These are phyloP conservation scores for Oreocharis arfaki DNA, from an alignment of 2,113 vertebrate genomes.

Conservation along the genomic window DNA sequence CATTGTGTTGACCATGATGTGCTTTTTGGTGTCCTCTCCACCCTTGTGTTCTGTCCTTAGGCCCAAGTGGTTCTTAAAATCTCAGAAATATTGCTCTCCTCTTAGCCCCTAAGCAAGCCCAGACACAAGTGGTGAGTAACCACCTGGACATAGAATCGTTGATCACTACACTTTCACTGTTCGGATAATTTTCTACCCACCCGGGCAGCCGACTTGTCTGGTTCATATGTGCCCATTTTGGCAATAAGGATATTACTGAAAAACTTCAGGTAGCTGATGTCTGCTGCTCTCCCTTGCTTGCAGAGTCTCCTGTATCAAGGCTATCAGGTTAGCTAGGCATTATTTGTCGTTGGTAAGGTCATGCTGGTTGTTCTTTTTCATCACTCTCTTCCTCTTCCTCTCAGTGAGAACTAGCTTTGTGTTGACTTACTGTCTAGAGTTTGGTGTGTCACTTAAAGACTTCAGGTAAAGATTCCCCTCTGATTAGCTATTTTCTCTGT, in stretches of 20 bases:
- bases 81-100: neutral
- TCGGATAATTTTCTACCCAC: neutral
- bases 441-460: neutral
- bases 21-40: neutral
- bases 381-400: neutral
- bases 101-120: neutral
- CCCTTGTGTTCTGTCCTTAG: neutral
- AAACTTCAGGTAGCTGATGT: neutral
- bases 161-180: neutral
- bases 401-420: neutral
- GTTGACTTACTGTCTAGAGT: neutral
- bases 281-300: neutral
- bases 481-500: neutral
- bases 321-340: neutral
- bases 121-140: neutral
- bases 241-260: neutral
- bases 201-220: neutral
- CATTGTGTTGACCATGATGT: neutral
- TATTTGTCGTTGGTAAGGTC: neutral
- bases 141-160: neutral
- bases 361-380: neutral
- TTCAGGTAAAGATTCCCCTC: neutral
- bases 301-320: neutral
- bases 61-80: neutral
- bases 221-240: neutral